Evolutionary conservation across 2,888 invertebrate species (phyloP).

Genomic region (Petrolisthes manimaculis): DNA sequence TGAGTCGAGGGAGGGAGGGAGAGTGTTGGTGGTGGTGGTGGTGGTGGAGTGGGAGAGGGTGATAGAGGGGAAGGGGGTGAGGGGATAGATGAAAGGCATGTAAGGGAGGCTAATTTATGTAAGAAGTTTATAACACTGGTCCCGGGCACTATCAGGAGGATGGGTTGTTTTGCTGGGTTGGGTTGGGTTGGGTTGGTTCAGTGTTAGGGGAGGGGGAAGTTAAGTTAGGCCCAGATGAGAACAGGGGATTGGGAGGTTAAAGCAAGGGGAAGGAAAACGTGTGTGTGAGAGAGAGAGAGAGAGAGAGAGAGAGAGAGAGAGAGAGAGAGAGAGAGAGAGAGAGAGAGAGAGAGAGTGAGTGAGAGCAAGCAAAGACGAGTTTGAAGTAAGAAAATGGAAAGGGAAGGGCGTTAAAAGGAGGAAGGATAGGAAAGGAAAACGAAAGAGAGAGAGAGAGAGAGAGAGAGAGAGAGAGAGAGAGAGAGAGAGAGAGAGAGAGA

Average conservation of each 20-base stretch:
- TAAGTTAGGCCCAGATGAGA: too few relatives aligned
- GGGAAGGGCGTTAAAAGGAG: neutral
- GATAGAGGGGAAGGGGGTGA: neutral
- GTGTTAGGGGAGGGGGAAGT: too few relatives aligned
- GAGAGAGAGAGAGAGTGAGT: neutral
- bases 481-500: neutral
- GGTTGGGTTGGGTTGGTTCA: neutral
- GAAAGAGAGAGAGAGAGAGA: neutral
- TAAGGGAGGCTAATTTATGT: too few relatives aligned
- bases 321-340: constrained; percentile 19
- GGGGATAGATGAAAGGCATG: neutral
- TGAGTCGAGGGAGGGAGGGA: neutral
- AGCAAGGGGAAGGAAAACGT: neutral
- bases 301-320: constrained; percentile 13
- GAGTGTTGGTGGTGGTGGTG: neutral
- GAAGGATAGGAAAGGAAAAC: neutral
- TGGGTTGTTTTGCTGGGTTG: too few relatives aligned
- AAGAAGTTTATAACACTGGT: too few relatives aligned
- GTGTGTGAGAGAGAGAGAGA: neutral
- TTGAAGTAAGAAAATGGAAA: neutral
- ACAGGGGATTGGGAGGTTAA: too few relatives aligned
- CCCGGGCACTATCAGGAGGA: too few relatives aligned
- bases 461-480: constrained; percentile 1
- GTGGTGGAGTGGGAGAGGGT: neutral
- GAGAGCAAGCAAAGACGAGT: neutral